Evolutionary conservation across 2,113 vertebrate species (phyloP), one percentile per base, ranked within the genome.

Genomic region (Thunnus thynnus): DNA sequence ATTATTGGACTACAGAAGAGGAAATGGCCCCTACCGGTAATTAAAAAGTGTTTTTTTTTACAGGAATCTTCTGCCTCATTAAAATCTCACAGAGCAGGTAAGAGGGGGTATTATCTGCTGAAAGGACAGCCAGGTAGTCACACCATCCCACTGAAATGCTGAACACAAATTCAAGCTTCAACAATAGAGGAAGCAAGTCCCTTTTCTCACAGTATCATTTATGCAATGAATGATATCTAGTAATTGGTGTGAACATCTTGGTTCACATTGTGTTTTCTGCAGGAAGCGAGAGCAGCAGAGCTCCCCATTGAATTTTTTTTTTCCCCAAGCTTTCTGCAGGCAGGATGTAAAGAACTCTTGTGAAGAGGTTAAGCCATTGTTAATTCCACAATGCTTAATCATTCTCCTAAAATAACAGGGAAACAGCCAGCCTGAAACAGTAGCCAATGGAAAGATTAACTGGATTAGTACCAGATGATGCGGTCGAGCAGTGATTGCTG

Each of bases 291-390:
- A 56, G 62, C 18, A 32, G 5, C 12, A 9, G 36, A 22, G 36
- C 36, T 16, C 65, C 32, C 13, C 5, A 12, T 52, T 58, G 16
- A 44, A 9, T 62, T 47, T 55, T 56, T 41, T 41, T 30, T 30
- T 30, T 30, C 32, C 56, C 48, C 47, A 57, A 32, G 68, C 41
- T 79, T 55, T 69, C 76, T 41, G 50, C 17, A 44, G 51, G 62
- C 32, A 20, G 36, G 50, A 65, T 66, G 50, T 56, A 51, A 41
- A 66, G 61, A 52, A 65, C 64, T 72, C 78, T 3, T 48, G 67
- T 78, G 86, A 82, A 56, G 77, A 82, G 86, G 88, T 91, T 91
- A 91, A 92, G 82, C 88, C 89, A 83, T 88, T 87, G 93, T 89
- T 89, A 86, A 90, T 84, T 82, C 89, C 82, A 92, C 90, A 90